Evolutionary conservation across 2,888 invertebrate species (phyloP), one percentile per base, ranked within the genome.

Genomic region (Cistogaster globosa): DNA sequence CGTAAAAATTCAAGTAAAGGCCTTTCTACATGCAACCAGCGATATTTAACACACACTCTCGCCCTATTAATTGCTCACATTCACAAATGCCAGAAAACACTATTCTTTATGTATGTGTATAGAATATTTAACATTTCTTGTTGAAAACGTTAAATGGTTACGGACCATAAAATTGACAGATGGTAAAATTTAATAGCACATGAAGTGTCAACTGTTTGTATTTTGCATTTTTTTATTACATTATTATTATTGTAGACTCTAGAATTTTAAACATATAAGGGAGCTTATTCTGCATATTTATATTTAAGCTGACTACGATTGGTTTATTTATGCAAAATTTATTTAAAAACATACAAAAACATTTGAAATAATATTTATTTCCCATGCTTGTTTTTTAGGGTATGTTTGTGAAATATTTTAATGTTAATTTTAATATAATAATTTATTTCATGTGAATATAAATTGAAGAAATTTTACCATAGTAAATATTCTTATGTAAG

Each of bases 111-210:
- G 6, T 32, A 38, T 48, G 48, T 60, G 48, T 77, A 6, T 65
- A 18, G 53, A 65, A 68, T 57, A 78, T 78, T 84, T 63, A 60
- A 53, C 77, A 81, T 81, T 68, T 63, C 82, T 82, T 82, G 85
- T 79, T 85, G 78, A 82, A 82, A 85, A 71, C 51, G 78, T 75
- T 75, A 82, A 85, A 85, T 82, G 82, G 82, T 76, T 85, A 67
- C 78, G 79, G 82, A 67, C 85, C 82, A 85, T 85, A 85, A 85
- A 85, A 85, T 82, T 82, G 85, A 82, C 85, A 85, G 78, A 85
- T 85, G 78, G 78, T 82, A 82, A 82, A 79, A 48, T 82, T 85
- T 78, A 85, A 82, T 82, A 78, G 82, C 85, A 82, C 79, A 85
- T 82, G 71, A 79, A 85, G 85, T 85, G 82, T 82, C 85, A 85